These are phyloP conservation scores for Smithornis capensis DNA, from an alignment of 2,113 vertebrate genomes.

Conservation along the genomic window DNA sequence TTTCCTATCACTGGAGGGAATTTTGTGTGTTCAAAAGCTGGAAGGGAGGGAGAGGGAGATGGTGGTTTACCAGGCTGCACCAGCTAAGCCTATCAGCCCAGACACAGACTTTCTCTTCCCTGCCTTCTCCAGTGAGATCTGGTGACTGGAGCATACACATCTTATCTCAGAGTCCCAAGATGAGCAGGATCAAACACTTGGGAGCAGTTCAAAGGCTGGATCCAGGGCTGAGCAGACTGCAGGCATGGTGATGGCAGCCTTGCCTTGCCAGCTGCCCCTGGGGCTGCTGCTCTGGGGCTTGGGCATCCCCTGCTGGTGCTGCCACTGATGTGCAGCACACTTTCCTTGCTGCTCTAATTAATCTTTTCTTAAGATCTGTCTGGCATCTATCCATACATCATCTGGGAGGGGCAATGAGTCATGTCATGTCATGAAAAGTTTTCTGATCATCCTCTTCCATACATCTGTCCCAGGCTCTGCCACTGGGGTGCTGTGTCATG, in stretches of 20 bases:
- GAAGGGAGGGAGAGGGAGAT: neutral
- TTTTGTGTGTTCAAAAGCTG: neutral
- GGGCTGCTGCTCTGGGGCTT: neutral
- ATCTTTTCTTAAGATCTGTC: neutral
- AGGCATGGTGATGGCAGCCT: neutral
- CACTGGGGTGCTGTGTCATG: neutral
- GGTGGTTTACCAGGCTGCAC: neutral
- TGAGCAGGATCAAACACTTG: slow-evolving; percentile 9
- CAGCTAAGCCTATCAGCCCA: neutral
- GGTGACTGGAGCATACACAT: neutral
- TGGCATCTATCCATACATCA: neutral
- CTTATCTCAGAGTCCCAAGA: slow-evolving; percentile 9
- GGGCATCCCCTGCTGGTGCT: neutral
- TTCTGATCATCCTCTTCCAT: neutral
- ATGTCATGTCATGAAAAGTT: neutral
- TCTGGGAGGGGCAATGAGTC: neutral
- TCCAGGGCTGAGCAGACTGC: neutral
- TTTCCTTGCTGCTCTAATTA: neutral
- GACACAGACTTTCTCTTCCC: neutral
- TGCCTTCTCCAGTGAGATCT: neutral
- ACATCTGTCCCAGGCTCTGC: neutral
- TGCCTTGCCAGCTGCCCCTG: neutral
- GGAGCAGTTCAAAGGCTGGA: slow-evolving; percentile 42
- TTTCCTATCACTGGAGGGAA: neutral
- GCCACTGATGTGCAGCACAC: neutral